Conservation (phyloP, 2,888 invertebrate genomes). For the Lampropteryx suffumata region DNA sequence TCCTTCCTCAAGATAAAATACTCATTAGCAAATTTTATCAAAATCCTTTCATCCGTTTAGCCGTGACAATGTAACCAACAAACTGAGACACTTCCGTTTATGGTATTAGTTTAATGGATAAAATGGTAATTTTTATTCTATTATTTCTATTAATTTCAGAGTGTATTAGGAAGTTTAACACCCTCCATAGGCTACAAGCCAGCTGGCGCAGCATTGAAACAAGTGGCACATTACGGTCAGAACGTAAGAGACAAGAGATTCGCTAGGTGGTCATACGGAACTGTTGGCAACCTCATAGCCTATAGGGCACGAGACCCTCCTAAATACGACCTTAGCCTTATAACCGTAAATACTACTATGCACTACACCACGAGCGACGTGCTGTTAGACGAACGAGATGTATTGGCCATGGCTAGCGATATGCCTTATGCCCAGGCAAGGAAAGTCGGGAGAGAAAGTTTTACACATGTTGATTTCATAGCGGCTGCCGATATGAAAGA, state of each 20-base stretch:
- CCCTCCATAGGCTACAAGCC: constrained; percentile 17
- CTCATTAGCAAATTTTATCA: no score
- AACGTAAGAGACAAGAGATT: constrained; percentile 57
- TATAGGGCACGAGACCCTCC: constrained; percentile 54
- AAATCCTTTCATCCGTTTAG: no score
- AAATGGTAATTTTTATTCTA: no score
- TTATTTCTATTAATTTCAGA: constrained; percentile 2
- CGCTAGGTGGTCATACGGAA: constrained; percentile 56
- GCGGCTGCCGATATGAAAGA: constrained; percentile 5
- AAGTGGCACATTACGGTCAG: constrained; percentile 65
- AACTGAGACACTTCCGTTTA: no score
- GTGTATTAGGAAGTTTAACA: background rate
- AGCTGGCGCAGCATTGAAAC: constrained; percentile 58
- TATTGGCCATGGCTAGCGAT: constrained; percentile 1
- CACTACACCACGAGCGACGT: constrained; percentile 24
- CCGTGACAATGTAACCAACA: no score
- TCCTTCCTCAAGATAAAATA: no score
- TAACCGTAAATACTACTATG: constrained; percentile 52
- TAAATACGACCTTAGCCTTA: constrained; percentile 48
- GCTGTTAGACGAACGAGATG: constrained; percentile 6
- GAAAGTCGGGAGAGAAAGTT: constrained; percentile 1
- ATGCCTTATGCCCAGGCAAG: background rate
- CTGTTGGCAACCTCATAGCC: constrained; percentile 38
- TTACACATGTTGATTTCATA: constrained; percentile 4
- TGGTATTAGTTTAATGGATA: no score